Evolutionary conservation across 2,797 vertebrate genomes (phyloP).

Genomic region (Pangasius mekongensis): DNA sequence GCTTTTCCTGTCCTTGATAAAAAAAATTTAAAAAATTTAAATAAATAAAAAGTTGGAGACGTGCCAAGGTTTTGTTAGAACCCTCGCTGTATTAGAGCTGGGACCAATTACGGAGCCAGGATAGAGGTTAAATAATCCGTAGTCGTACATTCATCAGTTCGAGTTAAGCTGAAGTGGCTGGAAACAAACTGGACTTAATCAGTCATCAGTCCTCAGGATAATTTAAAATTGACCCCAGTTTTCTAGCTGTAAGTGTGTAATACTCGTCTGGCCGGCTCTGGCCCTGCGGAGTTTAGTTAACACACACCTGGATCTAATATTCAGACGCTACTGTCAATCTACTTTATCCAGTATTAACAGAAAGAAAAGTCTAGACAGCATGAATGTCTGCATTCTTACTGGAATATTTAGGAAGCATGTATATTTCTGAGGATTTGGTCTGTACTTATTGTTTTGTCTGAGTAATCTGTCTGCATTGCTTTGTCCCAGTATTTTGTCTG

Average conservation of each 20-base stretch:
- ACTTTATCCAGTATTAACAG: background rate
- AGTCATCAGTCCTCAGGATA: background rate
- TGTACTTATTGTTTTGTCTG: background rate
- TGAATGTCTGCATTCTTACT: background rate
- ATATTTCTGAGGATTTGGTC: background rate
- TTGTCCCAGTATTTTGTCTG: background rate
- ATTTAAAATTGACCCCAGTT: background rate
- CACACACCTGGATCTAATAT: slow-evolving; percentile 32
- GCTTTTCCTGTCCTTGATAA: background rate
- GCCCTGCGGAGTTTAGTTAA: background rate
- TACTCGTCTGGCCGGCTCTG: background rate
- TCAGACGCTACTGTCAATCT: slow-evolving; percentile 1
- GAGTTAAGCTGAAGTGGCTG: background rate
- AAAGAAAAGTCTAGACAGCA: background rate
- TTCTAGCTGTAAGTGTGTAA: background rate
- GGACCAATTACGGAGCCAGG: background rate
- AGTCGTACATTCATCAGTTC: background rate
- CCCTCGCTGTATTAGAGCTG: background rate
- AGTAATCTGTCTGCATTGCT: background rate
- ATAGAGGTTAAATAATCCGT: slow-evolving; percentile 7
- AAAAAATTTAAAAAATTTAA: background rate
- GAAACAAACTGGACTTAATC: slow-evolving; percentile 11
- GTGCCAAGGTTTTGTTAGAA: background rate
- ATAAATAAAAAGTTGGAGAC: background rate
- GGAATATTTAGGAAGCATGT: background rate